Evolutionary conservation across 1,140 invertebrate genomes (phyloP), one percentile per base, ranked within the genome.

Genomic region (Acromyrmex heyeri): DNA sequence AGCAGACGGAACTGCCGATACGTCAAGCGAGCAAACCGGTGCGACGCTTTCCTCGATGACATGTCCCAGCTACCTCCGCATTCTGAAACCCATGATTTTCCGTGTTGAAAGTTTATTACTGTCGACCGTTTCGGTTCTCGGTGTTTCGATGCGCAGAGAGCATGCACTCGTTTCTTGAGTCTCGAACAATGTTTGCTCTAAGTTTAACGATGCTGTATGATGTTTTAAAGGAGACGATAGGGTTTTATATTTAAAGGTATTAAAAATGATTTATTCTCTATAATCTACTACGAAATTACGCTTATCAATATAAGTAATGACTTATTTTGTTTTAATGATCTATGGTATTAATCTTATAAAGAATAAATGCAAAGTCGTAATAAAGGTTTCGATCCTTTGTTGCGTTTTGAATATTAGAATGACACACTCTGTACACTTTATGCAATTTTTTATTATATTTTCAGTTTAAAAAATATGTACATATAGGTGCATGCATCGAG

Each of bases 1-100:
- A 59, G 21, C 61, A 77, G 85, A 64, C 90, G 86, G 86, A 91
- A 91, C 78, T 85, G 83, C 44, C 57, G 55, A 55, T 87, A 73
- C 64, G 87, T 91, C 87, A 82, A 88, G 79, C 59, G 65, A 12
- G 53, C 30, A 24, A 65, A 18, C 27, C 44, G 59, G 34, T 48
- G 59, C 67, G 53, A n/a, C 18, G 62, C 62, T 90, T 88, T 85
- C 75, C 83, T 83, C 70, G 18, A 38, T 24, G 34, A 50, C 48
- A 34, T 18, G 21, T 61, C 38, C 16, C 10, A 57, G n/a, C 78
- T 59, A 72, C 65, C 53, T 72, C 24, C 7, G 24, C 38, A 53
- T 73, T 27, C 44, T 64, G 82, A 76, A 78, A 62, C 48, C 59
- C 16, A 21, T 85, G 64, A 81, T 86, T 86, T 81, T 76, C 64